These are phyloP conservation scores for Poeciliopsis retropinna DNA, from an alignment of 2,113 vertebrate genomes.

Conservation along the genomic window DNA sequence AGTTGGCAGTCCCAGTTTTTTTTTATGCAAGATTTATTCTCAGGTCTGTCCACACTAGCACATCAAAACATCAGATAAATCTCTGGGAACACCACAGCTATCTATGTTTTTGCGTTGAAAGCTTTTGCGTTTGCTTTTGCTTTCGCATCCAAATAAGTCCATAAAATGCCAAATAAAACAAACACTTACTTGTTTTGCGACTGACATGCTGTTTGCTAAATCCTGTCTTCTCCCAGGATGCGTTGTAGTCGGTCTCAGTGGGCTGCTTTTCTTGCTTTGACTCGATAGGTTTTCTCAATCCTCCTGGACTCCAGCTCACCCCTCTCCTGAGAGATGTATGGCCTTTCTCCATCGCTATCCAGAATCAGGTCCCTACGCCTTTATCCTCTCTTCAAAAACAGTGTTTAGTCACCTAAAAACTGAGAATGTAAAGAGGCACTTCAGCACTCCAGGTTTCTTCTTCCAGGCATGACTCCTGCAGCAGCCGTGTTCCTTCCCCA, in stretches of 20 bases:
- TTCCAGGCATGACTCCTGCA: conserved; percentile 26
- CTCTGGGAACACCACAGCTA: conserved; percentile 15
- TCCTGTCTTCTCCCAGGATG: conserved; percentile 68
- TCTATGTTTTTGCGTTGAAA: conserved; percentile 6
- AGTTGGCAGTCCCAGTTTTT: not conserved
- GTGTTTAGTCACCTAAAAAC: conserved; percentile 9
- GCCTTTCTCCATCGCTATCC: conserved; percentile 57
- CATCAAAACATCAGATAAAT: conserved; percentile 13
- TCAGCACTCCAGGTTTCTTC: conserved; percentile 45
- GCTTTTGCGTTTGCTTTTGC: not conserved
- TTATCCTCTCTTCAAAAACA: not conserved
- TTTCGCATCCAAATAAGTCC: conserved; percentile 8
- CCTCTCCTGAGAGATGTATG: conserved; percentile 71
- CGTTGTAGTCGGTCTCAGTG: conserved; percentile 52
- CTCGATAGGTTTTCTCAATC: conserved; percentile 65
- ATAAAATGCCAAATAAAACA: conserved; percentile 44
- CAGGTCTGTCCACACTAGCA: conserved; percentile 22
- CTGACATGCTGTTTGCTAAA: conserved; percentile 67
- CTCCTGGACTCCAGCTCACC: conserved; percentile 75
- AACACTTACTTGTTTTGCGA: conserved; percentile 82
- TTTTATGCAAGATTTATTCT: conserved; percentile 21
- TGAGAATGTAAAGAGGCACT: conserved; percentile 15
- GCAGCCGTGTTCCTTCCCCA: conserved; percentile 48
- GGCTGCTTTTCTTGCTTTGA: conserved; percentile 47
- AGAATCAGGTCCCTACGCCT: conserved; percentile 15